Percentiles rank a stretch among this genome's conserved stretches.
These are phyloP conservation scores for Campoplex capitator DNA, from an alignment of 2,888 invertebrate genomes.

Conservation along the genomic window DNA sequence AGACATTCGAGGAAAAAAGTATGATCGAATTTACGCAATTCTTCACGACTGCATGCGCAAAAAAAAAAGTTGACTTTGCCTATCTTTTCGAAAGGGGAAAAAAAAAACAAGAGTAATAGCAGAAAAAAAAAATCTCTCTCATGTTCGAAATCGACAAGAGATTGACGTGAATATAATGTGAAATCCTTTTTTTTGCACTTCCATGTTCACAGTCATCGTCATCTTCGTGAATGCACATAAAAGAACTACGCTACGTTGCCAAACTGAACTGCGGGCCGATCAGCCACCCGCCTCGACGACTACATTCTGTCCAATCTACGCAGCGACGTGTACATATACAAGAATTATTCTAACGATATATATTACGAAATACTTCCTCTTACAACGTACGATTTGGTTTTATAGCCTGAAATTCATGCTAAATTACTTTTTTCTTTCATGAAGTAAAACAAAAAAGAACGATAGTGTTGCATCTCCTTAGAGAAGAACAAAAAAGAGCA, in stretches of 20 bases:
- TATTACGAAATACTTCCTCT: constrained; percentile 66
- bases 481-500: constrained; percentile 14
- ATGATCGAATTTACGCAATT: constrained; percentile 12
- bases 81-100: constrained; percentile 42
- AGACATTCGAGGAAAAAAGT: neutral
- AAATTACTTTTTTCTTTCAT: constrained; percentile 47
- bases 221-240: constrained; percentile 84
- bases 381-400: constrained; percentile 67
- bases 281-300: constrained; percentile 83
- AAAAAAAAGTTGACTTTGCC: constrained; percentile 35
- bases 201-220: constrained; percentile 84
- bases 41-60: constrained; percentile 60
- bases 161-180: constrained; percentile 75
- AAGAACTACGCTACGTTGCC: constrained; percentile 83
- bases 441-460: constrained; percentile 4
- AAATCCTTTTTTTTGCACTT: constrained; percentile 82
- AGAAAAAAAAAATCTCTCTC: constrained; percentile 55
- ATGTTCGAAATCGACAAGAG: constrained; percentile 60
- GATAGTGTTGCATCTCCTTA: constrained; percentile 16
- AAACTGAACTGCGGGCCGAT: constrained; percentile 83
- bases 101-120: constrained; percentile 58
- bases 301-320: constrained; percentile 84
- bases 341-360: constrained; percentile 71
- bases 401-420: constrained; percentile 60
- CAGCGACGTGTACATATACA: constrained; percentile 82